Evolutionary conservation across 1,140 invertebrate genomes (phyloP), one percentile per base, ranked within the genome.

Genomic region (Cylas formicarius): DNA sequence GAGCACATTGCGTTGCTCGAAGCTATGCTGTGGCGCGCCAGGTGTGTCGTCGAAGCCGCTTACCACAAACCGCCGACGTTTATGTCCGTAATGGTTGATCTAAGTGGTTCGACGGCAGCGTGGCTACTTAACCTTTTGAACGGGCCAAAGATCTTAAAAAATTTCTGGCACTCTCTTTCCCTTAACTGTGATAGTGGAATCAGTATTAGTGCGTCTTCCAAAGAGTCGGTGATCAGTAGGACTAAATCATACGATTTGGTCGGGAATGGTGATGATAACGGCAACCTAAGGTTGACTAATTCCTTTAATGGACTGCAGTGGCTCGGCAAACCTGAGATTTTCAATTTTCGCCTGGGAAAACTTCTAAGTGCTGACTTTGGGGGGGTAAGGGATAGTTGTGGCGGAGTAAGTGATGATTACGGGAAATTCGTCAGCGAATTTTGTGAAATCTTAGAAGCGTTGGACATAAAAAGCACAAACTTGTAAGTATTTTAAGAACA

Each of bases 1-100:
- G 82, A 90, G 41, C 85, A 90, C 55, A 82, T 86, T 27, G 75
- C 82, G 0, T 67, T 91, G 16, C 62, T 93, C 10, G 87, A 91
- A 65, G 75, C 80, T 2, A 76, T 88, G 58, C 62, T 92, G 19
- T 81, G 84, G 56, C 74, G 82, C 34, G 66, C 91, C 21, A 73
- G 81, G 7, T 67, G 77, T 50, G 71, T 76, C 29, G 73, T 79
- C 2, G 70, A 82, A 55, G 57, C 65, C 16, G 72, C 76, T n/a
- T 74, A 76, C 38, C 57, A 73, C 22, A 69, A 70, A 6, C 65
- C 64, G 18, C 53, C 65, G 2, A 65, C 55, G 22, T 79, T 80
- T 52, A 68, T 80, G 3, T 73, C 74, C 2, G 66, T 71, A 23
- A 73, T 80, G 61, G 69, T 72, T 50, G 74, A 80, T 50, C 73